Evolutionary conservation across 2,113 vertebrate genomes (phyloP).

Genomic region (Cryptomyrus ogoouensis): DNA sequence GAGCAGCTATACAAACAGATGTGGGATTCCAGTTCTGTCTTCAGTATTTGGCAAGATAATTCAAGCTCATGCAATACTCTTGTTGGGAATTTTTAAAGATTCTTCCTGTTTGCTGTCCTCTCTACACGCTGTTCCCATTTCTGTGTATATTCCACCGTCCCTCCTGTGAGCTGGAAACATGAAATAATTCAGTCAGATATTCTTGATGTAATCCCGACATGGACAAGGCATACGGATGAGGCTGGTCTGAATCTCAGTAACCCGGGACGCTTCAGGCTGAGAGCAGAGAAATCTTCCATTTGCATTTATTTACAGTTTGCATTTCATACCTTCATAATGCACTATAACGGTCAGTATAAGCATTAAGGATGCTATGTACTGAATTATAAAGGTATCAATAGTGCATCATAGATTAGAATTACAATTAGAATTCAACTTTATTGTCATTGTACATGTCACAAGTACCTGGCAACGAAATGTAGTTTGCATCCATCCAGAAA

Average conservation of each 20-base stretch:
- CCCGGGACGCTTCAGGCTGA: background rate
- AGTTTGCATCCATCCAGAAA: too few relatives aligned
- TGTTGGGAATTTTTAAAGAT: background rate
- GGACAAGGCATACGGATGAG: background rate
- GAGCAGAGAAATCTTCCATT: too few relatives aligned
- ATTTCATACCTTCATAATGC: too few relatives aligned
- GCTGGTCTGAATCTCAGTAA: background rate
- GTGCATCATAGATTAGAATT: too few relatives aligned
- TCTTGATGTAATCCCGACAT: background rate
- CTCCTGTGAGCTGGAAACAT: background rate
- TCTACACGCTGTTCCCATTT: background rate
- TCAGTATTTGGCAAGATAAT: background rate
- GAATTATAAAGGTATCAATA: too few relatives aligned
- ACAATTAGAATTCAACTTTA: too few relatives aligned
- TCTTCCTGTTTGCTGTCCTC: background rate
- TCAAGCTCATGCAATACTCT: background rate
- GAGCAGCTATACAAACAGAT: background rate
- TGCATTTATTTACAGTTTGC: too few relatives aligned
- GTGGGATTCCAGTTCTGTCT: background rate
- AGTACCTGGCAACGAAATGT: too few relatives aligned
- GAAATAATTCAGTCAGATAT: background rate
- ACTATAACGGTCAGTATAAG: too few relatives aligned
- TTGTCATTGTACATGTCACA: too few relatives aligned
- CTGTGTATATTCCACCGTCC: background rate
- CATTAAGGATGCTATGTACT: too few relatives aligned